Conservation (phyloP, 2,888 invertebrate genomes). For the Idaea biselata region DNA sequence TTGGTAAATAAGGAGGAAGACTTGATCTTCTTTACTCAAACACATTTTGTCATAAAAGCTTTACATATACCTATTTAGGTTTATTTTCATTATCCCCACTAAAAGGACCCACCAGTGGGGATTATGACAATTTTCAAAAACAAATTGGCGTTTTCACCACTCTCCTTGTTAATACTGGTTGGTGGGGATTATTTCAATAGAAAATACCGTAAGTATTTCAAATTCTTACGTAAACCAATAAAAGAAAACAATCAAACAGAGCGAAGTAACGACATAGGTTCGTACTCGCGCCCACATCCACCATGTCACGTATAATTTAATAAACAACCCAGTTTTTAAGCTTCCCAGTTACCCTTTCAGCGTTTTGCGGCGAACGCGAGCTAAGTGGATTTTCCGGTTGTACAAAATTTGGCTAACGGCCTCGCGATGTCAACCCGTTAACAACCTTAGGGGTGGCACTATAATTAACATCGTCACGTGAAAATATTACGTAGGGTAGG, state of each 20-base stretch:
- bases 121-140: too few relatives aligned
- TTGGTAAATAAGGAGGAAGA: too few relatives aligned
- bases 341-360: slow-evolving; percentile 40
- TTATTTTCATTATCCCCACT: too few relatives aligned
- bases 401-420: slow-evolving; percentile 61
- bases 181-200: too few relatives aligned
- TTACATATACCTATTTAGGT: too few relatives aligned
- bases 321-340: slow-evolving; percentile 30
- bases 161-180: too few relatives aligned
- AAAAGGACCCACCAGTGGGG: too few relatives aligned
- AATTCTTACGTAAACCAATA: background rate
- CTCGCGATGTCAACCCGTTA: slow-evolving; percentile 64
- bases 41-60: too few relatives aligned
- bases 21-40: too few relatives aligned
- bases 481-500: slow-evolving; percentile 5
- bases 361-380: slow-evolving; percentile 41
- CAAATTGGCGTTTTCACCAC: too few relatives aligned
- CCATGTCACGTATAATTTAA: slow-evolving; percentile 13
- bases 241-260: background rate
- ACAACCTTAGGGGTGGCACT: slow-evolving; percentile 43
- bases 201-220: too few relatives aligned
- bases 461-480: slow-evolving; percentile 12
- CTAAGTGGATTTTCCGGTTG: slow-evolving; percentile 77
- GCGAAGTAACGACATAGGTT: background rate
- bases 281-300: background rate